A percentile compares a stretch with the other conserved stretches of the same genome.
phyloP scores from a whole-genome alignment of 2,113 vertebrate species.

The Dicrurus megarhynchus region DNA sequence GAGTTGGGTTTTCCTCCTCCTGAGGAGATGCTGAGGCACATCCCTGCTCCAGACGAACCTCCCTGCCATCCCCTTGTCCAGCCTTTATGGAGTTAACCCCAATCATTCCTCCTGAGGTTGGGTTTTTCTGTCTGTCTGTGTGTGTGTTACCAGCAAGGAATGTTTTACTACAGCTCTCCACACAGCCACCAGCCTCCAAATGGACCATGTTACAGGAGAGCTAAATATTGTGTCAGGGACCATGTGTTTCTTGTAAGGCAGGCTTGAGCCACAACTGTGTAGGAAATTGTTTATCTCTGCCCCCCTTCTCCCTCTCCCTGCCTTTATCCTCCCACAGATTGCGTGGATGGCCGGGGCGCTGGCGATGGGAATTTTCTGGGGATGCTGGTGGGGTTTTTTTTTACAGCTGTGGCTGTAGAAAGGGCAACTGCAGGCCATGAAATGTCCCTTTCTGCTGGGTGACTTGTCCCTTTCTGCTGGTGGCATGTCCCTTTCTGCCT shows the following conservation, averaged over 20 bases:
- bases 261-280: constrained; percentile 45
- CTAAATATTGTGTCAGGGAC: constrained; percentile 71
- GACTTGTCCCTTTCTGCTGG: neutral
- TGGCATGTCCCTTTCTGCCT: neutral
- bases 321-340: constrained; percentile 25
- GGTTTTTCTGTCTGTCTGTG: neutral
- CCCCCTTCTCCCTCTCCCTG: neutral
- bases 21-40: neutral
- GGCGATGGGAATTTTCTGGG: neutral
- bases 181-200: constrained; percentile 75
- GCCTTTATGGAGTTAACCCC: constrained; percentile 55
- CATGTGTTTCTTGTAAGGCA: constrained; percentile 77
- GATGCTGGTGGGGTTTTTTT: neutral
- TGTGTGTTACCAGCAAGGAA: constrained; percentile 56
- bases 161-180: constrained; percentile 72
- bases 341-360: neutral
- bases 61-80: neutral
- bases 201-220: constrained; percentile 72
- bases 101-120: neutral
- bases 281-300: constrained; percentile 67
- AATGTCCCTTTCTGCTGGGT: neutral
- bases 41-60: neutral
- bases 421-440: neutral
- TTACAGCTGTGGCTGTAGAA: accelerated
- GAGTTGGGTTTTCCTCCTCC: neutral